Conservation (phyloP, 2,113 vertebrate genomes). For the Synodontis membranacea region DNA sequence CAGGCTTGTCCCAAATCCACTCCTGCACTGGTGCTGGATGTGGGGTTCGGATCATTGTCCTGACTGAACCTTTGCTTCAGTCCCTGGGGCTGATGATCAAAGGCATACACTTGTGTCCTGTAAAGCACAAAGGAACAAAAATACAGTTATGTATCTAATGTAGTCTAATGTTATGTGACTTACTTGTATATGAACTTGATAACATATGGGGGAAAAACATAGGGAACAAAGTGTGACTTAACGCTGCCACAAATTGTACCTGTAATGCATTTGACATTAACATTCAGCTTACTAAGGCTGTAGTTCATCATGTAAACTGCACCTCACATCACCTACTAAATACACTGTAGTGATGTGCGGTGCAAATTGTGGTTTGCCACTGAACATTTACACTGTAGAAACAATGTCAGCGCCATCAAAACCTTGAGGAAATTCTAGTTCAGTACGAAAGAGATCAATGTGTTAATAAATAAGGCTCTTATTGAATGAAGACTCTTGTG, state of each 20-base stretch:
- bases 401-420: not conserved
- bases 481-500: not conserved
- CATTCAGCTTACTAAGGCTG: not conserved
- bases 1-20: not conserved
- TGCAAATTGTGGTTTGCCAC: not conserved
- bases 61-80: not conserved
- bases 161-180: not conserved
- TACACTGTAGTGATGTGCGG: not conserved
- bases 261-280: not conserved
- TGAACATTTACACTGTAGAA: not conserved
- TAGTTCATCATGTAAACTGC: not conserved
- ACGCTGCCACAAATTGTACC: not conserved
- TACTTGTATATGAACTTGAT: not conserved
- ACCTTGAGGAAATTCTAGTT: not conserved
- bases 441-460: not conserved
- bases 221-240: not conserved
- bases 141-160: not conserved
- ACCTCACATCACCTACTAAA: not conserved
- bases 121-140: not conserved
- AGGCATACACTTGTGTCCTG: not conserved
- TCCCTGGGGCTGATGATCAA: not conserved
- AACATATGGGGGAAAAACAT: not conserved
- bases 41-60: not conserved
- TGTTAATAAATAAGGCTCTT: not conserved
- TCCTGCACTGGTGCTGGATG: not conserved